Percentiles rank a stretch among this genome's conserved stretches.
Evolutionary conservation across 2,797 vertebrate species (phyloP).

Genomic region (Limnodromus scolopaceus): DNA sequence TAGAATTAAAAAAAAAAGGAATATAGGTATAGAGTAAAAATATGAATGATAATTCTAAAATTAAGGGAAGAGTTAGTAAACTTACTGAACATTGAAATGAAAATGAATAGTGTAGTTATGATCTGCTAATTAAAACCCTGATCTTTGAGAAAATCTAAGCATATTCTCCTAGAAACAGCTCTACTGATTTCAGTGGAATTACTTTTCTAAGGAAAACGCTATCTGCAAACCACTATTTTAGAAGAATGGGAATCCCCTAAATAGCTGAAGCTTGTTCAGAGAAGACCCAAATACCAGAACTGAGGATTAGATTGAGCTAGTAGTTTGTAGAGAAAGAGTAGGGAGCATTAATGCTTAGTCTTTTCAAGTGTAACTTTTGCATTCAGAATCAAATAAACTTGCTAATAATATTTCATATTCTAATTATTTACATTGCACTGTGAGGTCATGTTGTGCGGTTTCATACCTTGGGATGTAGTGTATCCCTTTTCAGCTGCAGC

Average conservation of each 20-base stretch:
- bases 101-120: not conserved
- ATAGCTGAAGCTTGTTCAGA: not conserved
- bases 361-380: not conserved
- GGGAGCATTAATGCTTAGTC: not conserved
- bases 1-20: not conserved
- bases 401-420: not conserved
- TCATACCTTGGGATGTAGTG: not conserved
- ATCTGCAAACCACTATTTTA: not conserved
- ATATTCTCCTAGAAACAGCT: not conserved
- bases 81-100: not conserved
- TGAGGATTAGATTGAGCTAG: not conserved
- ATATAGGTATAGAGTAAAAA: not conserved
- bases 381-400: not conserved
- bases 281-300: not conserved
- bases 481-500: not conserved
- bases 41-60: not conserved
- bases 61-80: not conserved
- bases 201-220: not conserved
- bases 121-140: not conserved
- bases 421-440: not conserved
- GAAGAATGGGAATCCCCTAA: not conserved
- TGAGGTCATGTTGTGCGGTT: not conserved
- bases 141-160: not conserved
- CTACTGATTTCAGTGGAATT: not conserved
- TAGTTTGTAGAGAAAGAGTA: not conserved